Evolutionary conservation across 1,140 invertebrate genomes (phyloP).

Genomic region (Magallana angulata): DNA sequence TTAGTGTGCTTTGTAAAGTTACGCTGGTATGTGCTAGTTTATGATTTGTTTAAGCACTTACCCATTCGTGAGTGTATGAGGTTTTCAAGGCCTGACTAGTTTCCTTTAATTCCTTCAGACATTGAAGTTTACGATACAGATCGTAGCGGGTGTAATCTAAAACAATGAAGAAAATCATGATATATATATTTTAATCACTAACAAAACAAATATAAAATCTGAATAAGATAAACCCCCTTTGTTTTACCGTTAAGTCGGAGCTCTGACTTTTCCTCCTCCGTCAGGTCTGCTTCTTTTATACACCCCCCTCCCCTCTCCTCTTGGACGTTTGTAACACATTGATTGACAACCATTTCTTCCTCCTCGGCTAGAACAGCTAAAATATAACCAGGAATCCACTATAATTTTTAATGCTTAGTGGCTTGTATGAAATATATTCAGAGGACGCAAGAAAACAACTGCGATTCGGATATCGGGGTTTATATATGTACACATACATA

Average conservation of each 20-base stretch:
- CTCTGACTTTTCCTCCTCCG: neutral
- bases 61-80: neutral
- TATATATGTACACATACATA: too few species aligned
- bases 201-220: neutral
- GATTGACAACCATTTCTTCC: neutral
- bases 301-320: neutral
- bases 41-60: neutral
- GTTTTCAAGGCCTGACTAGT: neutral
- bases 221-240: neutral
- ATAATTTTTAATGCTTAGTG: neutral
- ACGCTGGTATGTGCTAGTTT: too few species aligned
- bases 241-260: conserved; percentile 7
- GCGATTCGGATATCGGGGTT: too few species aligned
- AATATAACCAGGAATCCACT: neutral
- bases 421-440: too few species aligned
- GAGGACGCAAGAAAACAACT: too few species aligned
- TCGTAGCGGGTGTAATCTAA: conserved; percentile 4
- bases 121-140: conserved; percentile 24
- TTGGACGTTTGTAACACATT: neutral
- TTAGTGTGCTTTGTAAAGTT: too few species aligned
- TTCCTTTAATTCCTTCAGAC: conserved; percentile 7
- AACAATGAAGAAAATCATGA: neutral
- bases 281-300: neutral
- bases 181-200: neutral
- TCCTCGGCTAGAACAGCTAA: neutral